Evolutionary conservation across 2,888 invertebrate species (phyloP).

Genomic region (Periphyllus acericola): DNA sequence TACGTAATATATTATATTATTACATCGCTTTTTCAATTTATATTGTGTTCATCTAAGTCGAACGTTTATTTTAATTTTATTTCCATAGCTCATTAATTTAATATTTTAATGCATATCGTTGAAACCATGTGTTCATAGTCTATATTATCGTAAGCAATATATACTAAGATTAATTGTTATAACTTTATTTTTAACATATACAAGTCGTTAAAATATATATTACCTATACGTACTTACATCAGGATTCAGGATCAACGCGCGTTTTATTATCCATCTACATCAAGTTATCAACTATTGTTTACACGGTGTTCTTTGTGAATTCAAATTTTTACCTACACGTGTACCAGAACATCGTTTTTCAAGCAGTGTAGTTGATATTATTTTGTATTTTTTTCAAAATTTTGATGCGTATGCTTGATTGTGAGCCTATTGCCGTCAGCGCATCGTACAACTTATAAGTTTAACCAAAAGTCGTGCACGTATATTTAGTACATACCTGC

Average conservation of each 20-base stretch:
- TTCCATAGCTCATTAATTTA: not conserved
- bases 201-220: constrained; percentile 10
- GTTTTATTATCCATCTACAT: not conserved
- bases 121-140: constrained; percentile 39
- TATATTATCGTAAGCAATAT: constrained; percentile 3
- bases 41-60: not conserved
- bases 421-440: too few relatives aligned
- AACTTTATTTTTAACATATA: not conserved
- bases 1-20: not conserved
- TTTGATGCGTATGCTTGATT: too few relatives aligned
- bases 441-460: too few relatives aligned
- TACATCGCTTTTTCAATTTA: not conserved
- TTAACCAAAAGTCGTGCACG: too few relatives aligned
- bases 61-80: not conserved
- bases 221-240: not conserved
- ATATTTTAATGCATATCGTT: constrained; percentile 41
- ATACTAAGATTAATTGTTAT: not conserved
- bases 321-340: too few relatives aligned
- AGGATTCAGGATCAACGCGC: not conserved
- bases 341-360: too few relatives aligned
- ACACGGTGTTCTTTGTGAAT: too few relatives aligned
- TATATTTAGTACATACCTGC: too few relatives aligned
- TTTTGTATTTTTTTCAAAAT: too few relatives aligned
- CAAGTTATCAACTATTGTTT: too few relatives aligned
- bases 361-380: too few relatives aligned